Percentiles rank a stretch among this genome's conserved stretches.
These are phyloP conservation scores for Notocelia uddmanniana DNA, from an alignment of 2,888 invertebrate species.

Conservation along the genomic window DNA sequence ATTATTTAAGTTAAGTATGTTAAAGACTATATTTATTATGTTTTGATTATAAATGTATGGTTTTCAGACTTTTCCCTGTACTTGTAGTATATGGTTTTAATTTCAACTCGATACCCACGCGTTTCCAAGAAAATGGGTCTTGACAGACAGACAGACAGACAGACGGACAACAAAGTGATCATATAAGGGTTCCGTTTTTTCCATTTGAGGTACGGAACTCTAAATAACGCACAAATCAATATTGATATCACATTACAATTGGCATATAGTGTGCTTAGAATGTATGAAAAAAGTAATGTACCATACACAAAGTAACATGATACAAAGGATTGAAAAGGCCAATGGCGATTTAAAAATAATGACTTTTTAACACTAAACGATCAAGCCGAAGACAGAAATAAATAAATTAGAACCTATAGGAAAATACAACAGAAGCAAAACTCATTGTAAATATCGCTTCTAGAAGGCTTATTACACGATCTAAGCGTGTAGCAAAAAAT, in stretches of 20 bases:
- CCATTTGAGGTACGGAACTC: too few species aligned
- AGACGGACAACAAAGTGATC: too few species aligned
- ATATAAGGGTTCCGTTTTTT: too few species aligned
- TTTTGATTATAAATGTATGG: too few species aligned
- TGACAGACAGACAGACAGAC: too few species aligned
- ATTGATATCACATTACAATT: not conserved
- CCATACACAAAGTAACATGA: too few species aligned
- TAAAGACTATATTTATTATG: too few species aligned
- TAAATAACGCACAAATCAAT: not conserved
- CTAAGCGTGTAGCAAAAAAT: conserved; percentile 4
- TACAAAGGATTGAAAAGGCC: not conserved
- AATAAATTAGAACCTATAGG: not conserved
- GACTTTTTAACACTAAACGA: not conserved
- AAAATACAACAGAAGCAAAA: not conserved
- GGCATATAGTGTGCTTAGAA: not conserved
- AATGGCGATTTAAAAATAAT: not conserved
- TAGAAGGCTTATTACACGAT: conserved; percentile 16
- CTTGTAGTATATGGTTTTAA: too few species aligned
- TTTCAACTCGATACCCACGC: too few species aligned
- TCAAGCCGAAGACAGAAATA: not conserved
- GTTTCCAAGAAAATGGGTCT: too few species aligned
- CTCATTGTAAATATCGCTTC: conserved; percentile 25
- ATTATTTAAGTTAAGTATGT: too few species aligned
- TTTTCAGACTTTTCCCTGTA: too few species aligned
- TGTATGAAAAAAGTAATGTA: not conserved